Percentiles rank a stretch among this genome's conserved stretches.
Conservation (phyloP, 2,797 vertebrate species). For the Coregonus sp. region DNA sequence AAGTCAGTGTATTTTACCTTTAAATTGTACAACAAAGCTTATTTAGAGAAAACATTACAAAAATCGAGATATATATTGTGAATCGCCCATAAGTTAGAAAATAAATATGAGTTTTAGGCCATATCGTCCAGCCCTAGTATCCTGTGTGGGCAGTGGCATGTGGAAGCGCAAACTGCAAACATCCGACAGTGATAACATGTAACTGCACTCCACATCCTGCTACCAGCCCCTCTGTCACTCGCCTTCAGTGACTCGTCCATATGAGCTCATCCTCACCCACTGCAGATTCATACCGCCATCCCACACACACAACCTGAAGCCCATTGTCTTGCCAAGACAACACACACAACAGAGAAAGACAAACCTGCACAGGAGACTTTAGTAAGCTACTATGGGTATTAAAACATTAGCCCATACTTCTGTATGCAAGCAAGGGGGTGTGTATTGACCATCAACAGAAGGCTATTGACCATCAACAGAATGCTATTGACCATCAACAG, state of each 20-base stretch:
- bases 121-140: no score
- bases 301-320: background rate
- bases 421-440: background rate
- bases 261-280: background rate
- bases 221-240: background rate
- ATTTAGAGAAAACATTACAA: no score
- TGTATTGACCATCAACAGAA: background rate
- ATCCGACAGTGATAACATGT: background rate
- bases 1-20: no score
- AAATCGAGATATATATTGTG: no score
- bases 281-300: background rate
- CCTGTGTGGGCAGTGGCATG: no score
- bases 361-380: background rate
- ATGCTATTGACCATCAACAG: no score
- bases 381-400: background rate
- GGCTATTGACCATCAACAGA: no score
- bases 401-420: background rate
- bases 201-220: background rate
- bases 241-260: background rate
- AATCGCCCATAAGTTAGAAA: no score
- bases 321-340: background rate
- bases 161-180: background rate
- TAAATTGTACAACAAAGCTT: no score
- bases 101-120: no score
- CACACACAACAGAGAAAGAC: background rate